These are phyloP conservation scores for Brachionus rubens DNA, from an alignment of 1,140 invertebrate species.

Conservation along the genomic window DNA sequence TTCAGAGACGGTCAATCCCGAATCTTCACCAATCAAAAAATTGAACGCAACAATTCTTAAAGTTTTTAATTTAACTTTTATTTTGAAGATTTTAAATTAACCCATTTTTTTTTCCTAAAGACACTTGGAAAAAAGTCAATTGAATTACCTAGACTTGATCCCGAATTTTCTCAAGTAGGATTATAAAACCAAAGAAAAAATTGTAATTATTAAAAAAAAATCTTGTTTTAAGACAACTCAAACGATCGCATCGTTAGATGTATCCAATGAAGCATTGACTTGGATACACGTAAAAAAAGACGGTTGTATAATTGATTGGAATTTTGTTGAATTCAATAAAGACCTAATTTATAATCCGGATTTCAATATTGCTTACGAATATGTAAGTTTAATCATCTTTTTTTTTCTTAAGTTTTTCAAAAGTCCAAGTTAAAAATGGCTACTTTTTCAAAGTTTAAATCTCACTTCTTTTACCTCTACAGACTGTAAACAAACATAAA, in stretches of 20 bases:
- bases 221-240: neutral
- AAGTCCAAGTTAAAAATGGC: no score
- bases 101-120: neutral
- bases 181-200: no score
- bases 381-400: neutral
- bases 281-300: slow-evolving; percentile 25
- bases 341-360: slow-evolving; percentile 6
- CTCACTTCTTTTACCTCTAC: no score
- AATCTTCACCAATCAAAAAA: neutral
- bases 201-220: neutral
- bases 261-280: neutral
- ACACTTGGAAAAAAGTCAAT: slow-evolving; percentile 14
- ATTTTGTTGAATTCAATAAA: neutral
- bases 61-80: neutral
- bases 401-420: no score
- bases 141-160: slow-evolving; percentile 19
- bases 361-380: slow-evolving; percentile 19
- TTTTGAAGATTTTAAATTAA: neutral
- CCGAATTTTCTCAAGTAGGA: slow-evolving; percentile 26
- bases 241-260: slow-evolving; percentile 6
- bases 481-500: no score
- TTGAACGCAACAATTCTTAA: neutral
- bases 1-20: neutral
- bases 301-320: slow-evolving; percentile 28
- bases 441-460: no score